These are phyloP conservation scores for Hylia prasina DNA, from an alignment of 2,113 vertebrate species.

Conservation along the genomic window DNA sequence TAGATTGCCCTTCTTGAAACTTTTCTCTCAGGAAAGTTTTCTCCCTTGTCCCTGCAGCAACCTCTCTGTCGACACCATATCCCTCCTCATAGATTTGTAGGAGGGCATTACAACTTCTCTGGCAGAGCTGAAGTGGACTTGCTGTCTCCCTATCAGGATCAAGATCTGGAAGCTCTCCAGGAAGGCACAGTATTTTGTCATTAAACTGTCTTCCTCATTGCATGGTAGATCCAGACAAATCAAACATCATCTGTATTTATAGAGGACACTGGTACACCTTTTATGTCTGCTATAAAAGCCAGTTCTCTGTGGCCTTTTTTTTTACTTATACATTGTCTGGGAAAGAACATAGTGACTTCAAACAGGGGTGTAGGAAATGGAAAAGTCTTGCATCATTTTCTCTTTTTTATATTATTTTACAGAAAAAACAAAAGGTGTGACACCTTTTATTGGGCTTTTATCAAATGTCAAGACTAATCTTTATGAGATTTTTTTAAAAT, in stretches of 20 bases:
- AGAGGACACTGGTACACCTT: not conserved
- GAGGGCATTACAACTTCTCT: not conserved
- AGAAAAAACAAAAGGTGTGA: not conserved
- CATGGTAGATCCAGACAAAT: not conserved
- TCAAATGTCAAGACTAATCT: not conserved
- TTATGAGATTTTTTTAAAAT: not conserved
- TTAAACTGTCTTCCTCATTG: not conserved
- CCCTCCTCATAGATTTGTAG: not conserved
- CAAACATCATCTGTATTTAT: not conserved
- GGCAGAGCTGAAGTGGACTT: not conserved
- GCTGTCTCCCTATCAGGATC: not conserved
- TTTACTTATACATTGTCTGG: not conserved
- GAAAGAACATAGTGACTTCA: not conserved
- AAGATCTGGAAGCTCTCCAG: not conserved
- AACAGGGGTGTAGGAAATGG: not conserved
- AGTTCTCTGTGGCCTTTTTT: not conserved
- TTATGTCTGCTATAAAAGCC: not conserved
- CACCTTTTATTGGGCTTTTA: not conserved
- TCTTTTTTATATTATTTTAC: not conserved
- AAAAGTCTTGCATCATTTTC: not conserved
- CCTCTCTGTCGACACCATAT: not conserved
- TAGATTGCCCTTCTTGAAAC: not conserved
- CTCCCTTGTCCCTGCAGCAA: not conserved
- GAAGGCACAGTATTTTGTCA: not conserved
- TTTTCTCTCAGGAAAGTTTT: not conserved